Conservation (phyloP, 2,113 vertebrate species). For the Serinus canaria region DNA sequence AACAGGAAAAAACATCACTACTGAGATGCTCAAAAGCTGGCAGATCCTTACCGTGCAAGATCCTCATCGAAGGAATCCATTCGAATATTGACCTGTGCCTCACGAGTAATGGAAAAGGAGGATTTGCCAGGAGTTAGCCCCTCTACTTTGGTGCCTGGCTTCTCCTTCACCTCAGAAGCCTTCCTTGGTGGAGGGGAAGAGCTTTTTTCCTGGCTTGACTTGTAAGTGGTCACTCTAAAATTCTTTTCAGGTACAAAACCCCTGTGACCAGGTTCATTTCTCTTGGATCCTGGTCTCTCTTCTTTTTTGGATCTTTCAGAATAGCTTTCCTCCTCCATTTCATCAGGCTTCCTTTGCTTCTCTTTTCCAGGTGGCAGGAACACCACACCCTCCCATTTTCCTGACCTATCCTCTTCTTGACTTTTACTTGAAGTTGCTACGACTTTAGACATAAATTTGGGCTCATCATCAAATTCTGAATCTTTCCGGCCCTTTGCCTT, state of each 20-base stretch:
- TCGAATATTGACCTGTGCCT: slow-evolving; percentile 85
- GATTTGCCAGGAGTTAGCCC: slow-evolving; percentile 76
- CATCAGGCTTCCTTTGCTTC: slow-evolving; percentile 81
- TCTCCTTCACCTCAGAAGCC: slow-evolving; percentile 80
- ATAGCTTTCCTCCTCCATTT: slow-evolving; percentile 79
- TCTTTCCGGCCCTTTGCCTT: slow-evolving; percentile 78
- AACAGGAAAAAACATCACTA: background rate
- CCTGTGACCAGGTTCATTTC: slow-evolving; percentile 76
- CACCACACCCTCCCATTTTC: slow-evolving; percentile 87
- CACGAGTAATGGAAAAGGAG: slow-evolving; percentile 83
- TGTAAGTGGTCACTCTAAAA: slow-evolving; percentile 81
- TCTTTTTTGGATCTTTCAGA: slow-evolving; percentile 82
- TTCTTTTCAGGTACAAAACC: slow-evolving; percentile 84
- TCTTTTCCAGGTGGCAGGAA: slow-evolving; percentile 83
- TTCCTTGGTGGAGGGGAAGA: slow-evolving; percentile 74
- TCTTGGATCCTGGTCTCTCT: slow-evolving; percentile 81
- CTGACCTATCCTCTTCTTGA: slow-evolving; percentile 84
- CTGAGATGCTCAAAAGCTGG: background rate
- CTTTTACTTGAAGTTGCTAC: slow-evolving; percentile 74
- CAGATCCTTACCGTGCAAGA: slow-evolving; percentile 82
- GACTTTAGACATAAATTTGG: slow-evolving; percentile 81
- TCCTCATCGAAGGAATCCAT: slow-evolving; percentile 91
- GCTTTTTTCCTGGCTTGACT: slow-evolving; percentile 77
- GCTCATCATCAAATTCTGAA: slow-evolving; percentile 80
- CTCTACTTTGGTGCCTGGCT: slow-evolving; percentile 78